phyloP scores from a whole-genome alignment of 2,113 vertebrate species.

The Glaucidium brasilianum region DNA sequence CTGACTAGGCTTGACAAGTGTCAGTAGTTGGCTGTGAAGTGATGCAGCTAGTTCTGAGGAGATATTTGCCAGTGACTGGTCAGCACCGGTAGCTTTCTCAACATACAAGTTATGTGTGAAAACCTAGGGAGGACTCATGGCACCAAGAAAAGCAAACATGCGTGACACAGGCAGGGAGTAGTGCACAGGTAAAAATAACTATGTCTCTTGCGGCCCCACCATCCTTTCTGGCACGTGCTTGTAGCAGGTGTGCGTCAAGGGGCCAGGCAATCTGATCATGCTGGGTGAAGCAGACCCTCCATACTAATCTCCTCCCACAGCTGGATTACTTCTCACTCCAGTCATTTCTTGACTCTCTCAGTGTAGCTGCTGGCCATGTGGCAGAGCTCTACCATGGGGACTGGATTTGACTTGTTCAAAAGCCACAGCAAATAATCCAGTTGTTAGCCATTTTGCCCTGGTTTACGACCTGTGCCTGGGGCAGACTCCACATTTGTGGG shows the following conservation, averaged over 20 bases:
- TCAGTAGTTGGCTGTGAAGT: neutral
- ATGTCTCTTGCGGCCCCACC: neutral
- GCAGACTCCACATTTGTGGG: rapidly evolving
- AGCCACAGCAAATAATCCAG: neutral
- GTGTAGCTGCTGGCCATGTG: neutral
- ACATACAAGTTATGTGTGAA: neutral
- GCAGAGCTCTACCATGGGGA: rapidly evolving
- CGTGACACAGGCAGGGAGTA: rapidly evolving
- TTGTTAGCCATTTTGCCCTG: neutral
- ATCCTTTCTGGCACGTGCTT: neutral
- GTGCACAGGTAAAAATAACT: neutral
- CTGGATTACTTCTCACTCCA: neutral
- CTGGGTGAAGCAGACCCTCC: neutral
- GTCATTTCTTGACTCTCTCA: neutral
- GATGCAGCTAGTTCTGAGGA: neutral
- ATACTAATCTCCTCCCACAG: neutral
- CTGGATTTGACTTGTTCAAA: neutral
- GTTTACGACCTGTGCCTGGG: neutral
- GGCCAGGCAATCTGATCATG: neutral
- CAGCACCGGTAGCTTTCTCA: neutral
- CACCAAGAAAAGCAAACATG: neutral
- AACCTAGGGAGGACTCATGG: neutral
- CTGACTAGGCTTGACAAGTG: neutral
- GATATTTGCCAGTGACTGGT: neutral
- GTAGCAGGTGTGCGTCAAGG: neutral